Evolutionary conservation across 2,797 vertebrate species (phyloP).

Genomic region (Acanthis flammea): DNA sequence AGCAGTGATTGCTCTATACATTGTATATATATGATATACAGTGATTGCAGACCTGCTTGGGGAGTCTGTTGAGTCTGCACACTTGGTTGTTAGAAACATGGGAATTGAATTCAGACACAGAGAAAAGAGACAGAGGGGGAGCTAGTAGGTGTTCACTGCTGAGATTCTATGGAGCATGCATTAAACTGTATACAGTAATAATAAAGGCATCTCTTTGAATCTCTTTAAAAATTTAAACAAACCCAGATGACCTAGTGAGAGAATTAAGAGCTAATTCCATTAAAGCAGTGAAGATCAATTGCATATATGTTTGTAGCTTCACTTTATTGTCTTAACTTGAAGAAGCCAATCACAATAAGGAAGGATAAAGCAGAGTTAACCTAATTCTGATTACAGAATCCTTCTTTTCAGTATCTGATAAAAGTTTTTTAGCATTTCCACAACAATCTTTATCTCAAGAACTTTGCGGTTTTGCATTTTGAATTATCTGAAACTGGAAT

Average conservation of each 20-base stretch:
- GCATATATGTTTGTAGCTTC: constrained; percentile 29
- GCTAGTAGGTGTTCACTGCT: constrained; percentile 27
- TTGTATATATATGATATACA: not conserved
- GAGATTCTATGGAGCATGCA: constrained; percentile 18
- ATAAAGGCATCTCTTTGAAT: constrained; percentile 68
- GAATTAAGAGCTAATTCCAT: constrained; percentile 65
- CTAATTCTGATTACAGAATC: not conserved
- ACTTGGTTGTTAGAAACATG: constrained; percentile 10
- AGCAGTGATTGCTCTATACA: not conserved
- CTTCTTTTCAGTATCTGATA: not conserved
- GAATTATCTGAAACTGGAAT: not conserved
- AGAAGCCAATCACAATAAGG: constrained; percentile 7
- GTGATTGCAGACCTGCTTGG: not conserved
- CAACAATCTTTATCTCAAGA: not conserved
- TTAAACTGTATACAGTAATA: constrained; percentile 57
- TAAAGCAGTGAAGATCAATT: constrained; percentile 62
- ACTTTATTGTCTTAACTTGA: constrained; percentile 24
- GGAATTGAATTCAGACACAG: constrained; percentile 44
- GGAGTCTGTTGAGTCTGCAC: not conserved
- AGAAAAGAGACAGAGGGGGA: not conserved
- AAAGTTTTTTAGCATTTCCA: not conserved
- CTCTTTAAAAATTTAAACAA: constrained; percentile 59
- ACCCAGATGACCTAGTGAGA: constrained; percentile 47
- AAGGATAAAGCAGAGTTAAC: constrained; percentile 19
- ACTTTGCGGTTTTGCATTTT: not conserved